Base-by-base conservation (phyloP, 2,888 invertebrate genomes). In the Euzetes globulus region DNA sequence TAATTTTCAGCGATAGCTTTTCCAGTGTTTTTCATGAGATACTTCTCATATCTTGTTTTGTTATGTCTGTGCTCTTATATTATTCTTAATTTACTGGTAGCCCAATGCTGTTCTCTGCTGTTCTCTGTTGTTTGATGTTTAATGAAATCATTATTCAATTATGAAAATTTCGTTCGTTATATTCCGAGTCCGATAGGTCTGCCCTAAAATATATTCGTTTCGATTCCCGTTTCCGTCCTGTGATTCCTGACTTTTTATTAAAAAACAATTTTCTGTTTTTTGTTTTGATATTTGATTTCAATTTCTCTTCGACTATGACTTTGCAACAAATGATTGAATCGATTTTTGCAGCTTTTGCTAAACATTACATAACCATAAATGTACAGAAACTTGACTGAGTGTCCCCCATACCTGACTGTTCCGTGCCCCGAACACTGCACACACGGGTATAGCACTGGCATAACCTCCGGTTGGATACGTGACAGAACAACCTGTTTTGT, bases 401-500 rank as follows among this genome's bases (percentile, higher is more conserved):
- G n/a, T 55, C n/a, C 50, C 19, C 19, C 19, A 9, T 50, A 19
- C 50, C 50, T 50, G 50, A 50, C 50, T 50, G 50, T 55, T 25
- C 19, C 25, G 7, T 55, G 22, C 55, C 9, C 68, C n/a, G 41
- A 68, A 19, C 15, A 45, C 19, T 68, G 5, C 68, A n/a, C n/a
- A n/a, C n/a, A 68, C 41, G 41, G 68, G 68, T 68, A 68, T 22
- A 41, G 68, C 68, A 68, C 68, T 15, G 45, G 41, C 33, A 29
- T 37, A 29, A 68, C 41, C 68, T 68, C 68, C 68, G 68, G 68
- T 68, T 68, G 15, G n/a, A 41, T 68, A 68, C 68, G 68, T 68
- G 68, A 68, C 68, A 68, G 41, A 68, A 68, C 68, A 68, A 68
- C 68, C 41, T 41, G 68, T 68, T 68, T 68, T 68, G 68, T 68